phyloP scores from a whole-genome alignment of 2,888 invertebrate species.

The Eupithecia abbreviata region DNA sequence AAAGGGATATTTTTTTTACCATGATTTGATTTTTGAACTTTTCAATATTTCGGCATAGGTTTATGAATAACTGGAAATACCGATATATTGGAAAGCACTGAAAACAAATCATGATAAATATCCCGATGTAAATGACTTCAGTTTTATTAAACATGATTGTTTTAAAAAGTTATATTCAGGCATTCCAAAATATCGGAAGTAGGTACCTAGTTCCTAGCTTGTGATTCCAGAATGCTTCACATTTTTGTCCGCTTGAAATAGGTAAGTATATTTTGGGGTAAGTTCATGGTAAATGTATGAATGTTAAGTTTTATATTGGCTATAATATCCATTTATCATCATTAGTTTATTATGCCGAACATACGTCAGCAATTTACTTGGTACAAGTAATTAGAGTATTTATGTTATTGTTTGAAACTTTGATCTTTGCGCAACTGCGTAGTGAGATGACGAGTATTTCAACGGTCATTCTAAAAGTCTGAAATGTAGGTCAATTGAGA shows the following conservation, averaged over 20 bases:
- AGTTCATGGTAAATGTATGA: neutral
- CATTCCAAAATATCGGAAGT: neutral
- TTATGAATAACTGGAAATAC: no score
- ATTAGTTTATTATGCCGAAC: neutral
- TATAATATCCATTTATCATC: neutral
- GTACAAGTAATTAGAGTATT: neutral
- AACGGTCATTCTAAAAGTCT: constrained; percentile 35
- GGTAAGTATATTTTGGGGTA: neutral
- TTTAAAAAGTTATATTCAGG: no score
- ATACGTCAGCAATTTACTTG: neutral
- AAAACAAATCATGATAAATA: no score
- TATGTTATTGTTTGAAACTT: constrained; percentile 40
- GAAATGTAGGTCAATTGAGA: constrained; percentile 41
- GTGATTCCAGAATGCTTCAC: neutral
- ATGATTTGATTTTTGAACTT: no score
- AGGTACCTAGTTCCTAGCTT: neutral
- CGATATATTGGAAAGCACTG: no score
- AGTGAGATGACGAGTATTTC: constrained; percentile 47
- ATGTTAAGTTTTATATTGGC: neutral
- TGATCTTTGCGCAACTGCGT: constrained; percentile 59
- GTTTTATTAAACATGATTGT: no score
- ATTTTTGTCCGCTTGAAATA: neutral
- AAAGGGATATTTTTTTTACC: no score
- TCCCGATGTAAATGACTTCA: no score
- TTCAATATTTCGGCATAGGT: no score